Evolutionary conservation across 2,113 vertebrate genomes (phyloP).

Genomic region (Pelodiscus sinensis): DNA sequence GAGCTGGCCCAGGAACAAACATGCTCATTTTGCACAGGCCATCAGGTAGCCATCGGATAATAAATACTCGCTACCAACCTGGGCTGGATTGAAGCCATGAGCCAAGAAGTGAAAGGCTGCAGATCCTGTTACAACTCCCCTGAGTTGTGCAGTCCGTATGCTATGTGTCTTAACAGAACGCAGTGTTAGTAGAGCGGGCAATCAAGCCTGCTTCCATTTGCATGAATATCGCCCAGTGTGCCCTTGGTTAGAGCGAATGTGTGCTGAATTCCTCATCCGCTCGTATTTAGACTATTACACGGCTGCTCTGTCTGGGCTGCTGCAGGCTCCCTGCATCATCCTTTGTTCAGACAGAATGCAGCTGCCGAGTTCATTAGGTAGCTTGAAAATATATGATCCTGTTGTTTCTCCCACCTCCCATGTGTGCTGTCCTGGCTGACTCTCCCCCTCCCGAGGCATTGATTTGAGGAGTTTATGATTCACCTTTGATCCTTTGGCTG

Average conservation of each 20-base stretch:
- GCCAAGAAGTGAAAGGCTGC: not conserved
- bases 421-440: conserved; percentile 22
- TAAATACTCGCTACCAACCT: fast-evolving
- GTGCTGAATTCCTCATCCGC: not conserved
- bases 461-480: conserved; percentile 61
- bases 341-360: not conserved
- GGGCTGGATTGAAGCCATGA: fast-evolving
- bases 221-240: fast-evolving
- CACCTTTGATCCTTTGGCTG: conserved; percentile 62
- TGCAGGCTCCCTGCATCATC: not conserved
- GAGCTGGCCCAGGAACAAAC: not conserved
- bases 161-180: not conserved
- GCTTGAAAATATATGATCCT: not conserved
- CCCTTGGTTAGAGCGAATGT: not conserved
- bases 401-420: not conserved
- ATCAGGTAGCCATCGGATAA: fast-evolving
- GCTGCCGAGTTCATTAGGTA: not conserved
- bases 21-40: fast-evolving
- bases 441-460: conserved; percentile 45
- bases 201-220: not conserved
- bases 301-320: not conserved
- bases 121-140: fast-evolving
- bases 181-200: fast-evolving
- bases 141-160: fast-evolving
- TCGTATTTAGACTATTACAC: not conserved